Evolutionary conservation across 2,888 invertebrate genomes (phyloP).

Genomic region (Cremastobaeus sp.): DNA sequence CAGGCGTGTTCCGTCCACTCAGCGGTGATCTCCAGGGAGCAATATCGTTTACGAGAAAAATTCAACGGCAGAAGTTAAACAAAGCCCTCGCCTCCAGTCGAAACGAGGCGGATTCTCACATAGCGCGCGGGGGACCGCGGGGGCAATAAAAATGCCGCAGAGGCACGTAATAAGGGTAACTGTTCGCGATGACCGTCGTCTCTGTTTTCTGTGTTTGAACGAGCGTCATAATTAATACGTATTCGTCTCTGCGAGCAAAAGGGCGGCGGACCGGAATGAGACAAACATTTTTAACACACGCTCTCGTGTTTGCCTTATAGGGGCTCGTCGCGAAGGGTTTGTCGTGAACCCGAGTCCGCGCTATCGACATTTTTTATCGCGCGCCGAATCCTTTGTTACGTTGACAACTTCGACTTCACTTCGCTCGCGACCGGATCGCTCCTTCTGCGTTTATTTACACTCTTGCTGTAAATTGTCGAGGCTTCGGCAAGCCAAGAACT

Average conservation of each 20-base stretch:
- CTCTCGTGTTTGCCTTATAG: slow-evolving; percentile 59
- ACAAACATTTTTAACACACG: slow-evolving; percentile 61
- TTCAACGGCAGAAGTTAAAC: slow-evolving; percentile 76
- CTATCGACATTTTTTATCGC: slow-evolving; percentile 43
- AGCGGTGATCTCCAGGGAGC: slow-evolving; percentile 71
- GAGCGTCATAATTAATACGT: slow-evolving; percentile 78
- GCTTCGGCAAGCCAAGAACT: not conserved
- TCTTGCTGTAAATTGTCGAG: no score
- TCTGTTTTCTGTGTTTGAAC: slow-evolving; percentile 75
- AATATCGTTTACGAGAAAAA: slow-evolving; percentile 74
- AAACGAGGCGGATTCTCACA: slow-evolving; percentile 60
- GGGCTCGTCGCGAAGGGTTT: slow-evolving; percentile 54
- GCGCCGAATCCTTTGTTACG: slow-evolving; percentile 32
- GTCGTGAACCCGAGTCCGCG: slow-evolving; percentile 26
- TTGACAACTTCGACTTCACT: slow-evolving; percentile 39
- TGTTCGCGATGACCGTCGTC: slow-evolving; percentile 61
- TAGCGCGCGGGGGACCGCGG: slow-evolving; percentile 41
- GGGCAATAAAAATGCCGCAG: slow-evolving; percentile 62
- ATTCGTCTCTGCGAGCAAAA: slow-evolving; percentile 68
- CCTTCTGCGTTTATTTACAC: slow-evolving; percentile 22
- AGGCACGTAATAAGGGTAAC: slow-evolving; percentile 70
- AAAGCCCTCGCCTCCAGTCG: slow-evolving; percentile 68
- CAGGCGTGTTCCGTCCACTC: slow-evolving; percentile 56
- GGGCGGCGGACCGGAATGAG: slow-evolving; percentile 57
- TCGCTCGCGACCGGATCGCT: slow-evolving; percentile 5